Evolutionary conservation across 1,140 invertebrate species (phyloP).

Genomic region (Zaprionus nigranus): DNA sequence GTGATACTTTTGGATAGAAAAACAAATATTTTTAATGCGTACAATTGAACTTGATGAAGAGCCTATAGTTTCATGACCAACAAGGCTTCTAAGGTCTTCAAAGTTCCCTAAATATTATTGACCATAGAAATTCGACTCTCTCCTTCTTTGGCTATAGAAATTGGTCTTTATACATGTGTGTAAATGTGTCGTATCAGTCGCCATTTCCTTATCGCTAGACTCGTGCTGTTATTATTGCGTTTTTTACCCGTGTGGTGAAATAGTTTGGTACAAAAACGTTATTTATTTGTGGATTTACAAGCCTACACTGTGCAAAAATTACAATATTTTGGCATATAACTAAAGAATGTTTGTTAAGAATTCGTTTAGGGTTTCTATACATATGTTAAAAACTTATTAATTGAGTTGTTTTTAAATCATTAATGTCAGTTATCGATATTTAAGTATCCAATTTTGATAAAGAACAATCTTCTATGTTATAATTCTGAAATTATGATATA

Average conservation of each 20-base stretch:
- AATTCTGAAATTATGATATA: neutral
- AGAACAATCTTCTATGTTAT: neutral
- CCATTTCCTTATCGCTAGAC: slow-evolving; percentile 22
- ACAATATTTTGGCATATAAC: neutral
- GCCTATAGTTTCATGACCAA: too few relatives aligned
- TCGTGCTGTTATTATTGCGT: neutral
- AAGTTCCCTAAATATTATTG: too few relatives aligned
- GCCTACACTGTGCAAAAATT: slow-evolving; percentile 7
- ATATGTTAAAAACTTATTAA: neutral
- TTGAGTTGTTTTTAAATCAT: neutral
- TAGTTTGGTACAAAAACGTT: slow-evolving; percentile 2
- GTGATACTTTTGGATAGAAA: neutral
- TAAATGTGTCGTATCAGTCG: slow-evolving; percentile 9
- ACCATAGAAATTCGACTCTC: neutral
- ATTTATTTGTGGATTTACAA: slow-evolving; percentile 4
- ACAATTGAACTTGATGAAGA: too few relatives aligned
- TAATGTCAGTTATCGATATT: neutral
- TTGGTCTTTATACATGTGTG: neutral
- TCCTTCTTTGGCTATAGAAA: neutral
- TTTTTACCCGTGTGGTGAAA: slow-evolving; percentile 15
- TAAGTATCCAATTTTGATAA: neutral
- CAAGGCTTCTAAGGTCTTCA: slow-evolving; percentile 1
- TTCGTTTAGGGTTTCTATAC: neutral
- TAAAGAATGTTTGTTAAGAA: neutral
- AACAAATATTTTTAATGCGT: neutral